Conservation (phyloP, 2,888 invertebrate species). For the Tethea ocularis region DNA sequence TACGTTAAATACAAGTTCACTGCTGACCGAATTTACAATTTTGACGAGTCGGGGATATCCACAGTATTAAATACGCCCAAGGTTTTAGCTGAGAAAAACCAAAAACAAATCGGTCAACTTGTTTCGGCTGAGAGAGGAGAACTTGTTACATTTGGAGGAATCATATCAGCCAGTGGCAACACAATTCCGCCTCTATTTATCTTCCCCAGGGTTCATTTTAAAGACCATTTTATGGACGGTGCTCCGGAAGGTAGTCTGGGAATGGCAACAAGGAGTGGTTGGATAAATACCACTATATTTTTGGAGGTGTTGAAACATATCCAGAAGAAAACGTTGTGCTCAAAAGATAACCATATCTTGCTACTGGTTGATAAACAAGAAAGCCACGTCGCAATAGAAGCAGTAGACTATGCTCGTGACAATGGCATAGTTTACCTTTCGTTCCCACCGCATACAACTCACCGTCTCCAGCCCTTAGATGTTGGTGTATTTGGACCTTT, state of each 20-base stretch:
- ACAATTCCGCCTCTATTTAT: slow-evolving; percentile 18
- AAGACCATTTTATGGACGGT: slow-evolving; percentile 16
- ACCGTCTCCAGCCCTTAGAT: too few species aligned
- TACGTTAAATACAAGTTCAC: slow-evolving; percentile 16
- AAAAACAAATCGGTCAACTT: slow-evolving; percentile 23
- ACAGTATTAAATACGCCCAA: slow-evolving; percentile 27
- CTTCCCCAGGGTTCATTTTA: too few species aligned
- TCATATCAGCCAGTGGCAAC: slow-evolving; percentile 18
- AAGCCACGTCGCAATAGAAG: slow-evolving; percentile 19
- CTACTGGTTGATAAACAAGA: slow-evolving; percentile 25
- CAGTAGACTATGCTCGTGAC: slow-evolving; percentile 23
- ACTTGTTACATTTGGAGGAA: slow-evolving; percentile 17
- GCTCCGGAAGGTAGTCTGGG: slow-evolving; percentile 15
- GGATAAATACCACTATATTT: slow-evolving; percentile 24
- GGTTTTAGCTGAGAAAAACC: slow-evolving; percentile 21
- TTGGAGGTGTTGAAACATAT: slow-evolving; percentile 18
- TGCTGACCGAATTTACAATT: slow-evolving; percentile 25
- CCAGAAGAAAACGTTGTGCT: slow-evolving; percentile 20
- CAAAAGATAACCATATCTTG: slow-evolving; percentile 26
- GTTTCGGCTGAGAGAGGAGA: slow-evolving; percentile 27
- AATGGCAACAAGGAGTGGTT: slow-evolving; percentile 20
- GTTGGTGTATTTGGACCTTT: too few species aligned
- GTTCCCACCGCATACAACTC: too few species aligned
- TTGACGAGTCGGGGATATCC: slow-evolving; percentile 25
- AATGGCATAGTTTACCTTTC: slow-evolving; percentile 27